phyloP scores from a whole-genome alignment of 2,113 vertebrate species.

The Empidonax traillii region DNA sequence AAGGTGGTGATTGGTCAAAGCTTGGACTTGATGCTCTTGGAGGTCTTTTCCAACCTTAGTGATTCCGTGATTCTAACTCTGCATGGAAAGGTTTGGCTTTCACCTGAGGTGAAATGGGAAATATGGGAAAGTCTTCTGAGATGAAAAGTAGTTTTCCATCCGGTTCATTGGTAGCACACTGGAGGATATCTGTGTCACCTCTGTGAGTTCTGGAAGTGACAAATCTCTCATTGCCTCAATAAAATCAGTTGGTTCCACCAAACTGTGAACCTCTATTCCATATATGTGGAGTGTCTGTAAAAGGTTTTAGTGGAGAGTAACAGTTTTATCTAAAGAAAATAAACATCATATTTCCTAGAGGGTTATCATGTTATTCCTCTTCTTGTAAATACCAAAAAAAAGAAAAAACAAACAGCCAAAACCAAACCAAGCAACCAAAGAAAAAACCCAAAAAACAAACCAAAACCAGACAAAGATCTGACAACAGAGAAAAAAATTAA shows the following conservation, averaged over 20 bases:
- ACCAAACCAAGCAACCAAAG: background rate
- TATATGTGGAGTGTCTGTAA: background rate
- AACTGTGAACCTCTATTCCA: background rate
- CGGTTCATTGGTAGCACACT: background rate
- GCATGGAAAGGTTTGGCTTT: background rate
- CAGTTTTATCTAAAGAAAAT: background rate
- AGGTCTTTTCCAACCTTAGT: background rate
- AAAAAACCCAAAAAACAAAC: background rate
- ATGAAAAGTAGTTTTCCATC: background rate
- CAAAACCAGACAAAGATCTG: background rate
- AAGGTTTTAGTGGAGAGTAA: background rate
- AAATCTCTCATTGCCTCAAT: background rate
- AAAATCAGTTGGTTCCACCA: background rate
- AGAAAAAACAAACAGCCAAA: background rate
- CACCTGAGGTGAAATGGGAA: background rate
- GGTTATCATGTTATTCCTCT: background rate
- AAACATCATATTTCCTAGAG: background rate
- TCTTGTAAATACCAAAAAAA: background rate
- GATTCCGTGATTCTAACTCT: background rate
- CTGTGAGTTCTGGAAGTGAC: background rate
- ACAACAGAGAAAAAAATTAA: background rate
- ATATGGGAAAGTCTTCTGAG: background rate
- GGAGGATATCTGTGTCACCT: background rate
- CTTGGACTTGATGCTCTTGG: background rate
- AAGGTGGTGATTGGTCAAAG: background rate